A percentile compares a stretch with the other conserved stretches of the same genome.
Conservation (phyloP, 2,113 vertebrate species). For the Rynchops niger region DNA sequence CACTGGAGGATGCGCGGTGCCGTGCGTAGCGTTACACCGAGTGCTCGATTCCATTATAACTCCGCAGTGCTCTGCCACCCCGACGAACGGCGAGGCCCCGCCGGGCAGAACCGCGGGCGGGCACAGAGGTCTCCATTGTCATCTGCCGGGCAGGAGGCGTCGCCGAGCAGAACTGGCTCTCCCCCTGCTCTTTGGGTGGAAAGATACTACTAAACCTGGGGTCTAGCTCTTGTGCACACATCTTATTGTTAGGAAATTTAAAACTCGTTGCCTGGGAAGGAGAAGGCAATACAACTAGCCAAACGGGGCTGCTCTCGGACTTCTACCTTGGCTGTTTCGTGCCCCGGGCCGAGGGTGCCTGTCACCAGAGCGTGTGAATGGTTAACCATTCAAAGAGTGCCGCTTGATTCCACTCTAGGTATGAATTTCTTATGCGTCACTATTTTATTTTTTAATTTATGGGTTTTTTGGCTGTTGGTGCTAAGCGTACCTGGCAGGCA, state of each 20-base stretch:
- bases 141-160: not conserved
- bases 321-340: fast-evolving
- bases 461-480: not conserved
- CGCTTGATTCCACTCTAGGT: not conserved
- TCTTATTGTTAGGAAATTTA: not conserved
- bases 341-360: not conserved
- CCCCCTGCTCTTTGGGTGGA: not conserved
- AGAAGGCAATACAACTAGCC: fast-evolving
- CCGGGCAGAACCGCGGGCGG: not conserved
- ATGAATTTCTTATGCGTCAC: not conserved
- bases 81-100: fast-evolving
- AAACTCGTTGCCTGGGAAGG: fast-evolving
- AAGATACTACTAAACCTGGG: not conserved
- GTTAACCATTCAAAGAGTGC: not conserved
- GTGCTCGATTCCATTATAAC: not conserved
- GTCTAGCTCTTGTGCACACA: not conserved
- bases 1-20: not conserved
- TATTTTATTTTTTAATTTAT: not conserved
- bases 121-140: not conserved
- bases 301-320: not conserved
- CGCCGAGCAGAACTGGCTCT: too few species aligned
- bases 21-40: fast-evolving
- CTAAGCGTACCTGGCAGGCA: not conserved
- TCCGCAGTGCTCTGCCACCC: not conserved
- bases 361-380: not conserved